Evolutionary conservation across 2,797 vertebrate genomes (phyloP).

Genomic region (Austrolebias charrua): DNA sequence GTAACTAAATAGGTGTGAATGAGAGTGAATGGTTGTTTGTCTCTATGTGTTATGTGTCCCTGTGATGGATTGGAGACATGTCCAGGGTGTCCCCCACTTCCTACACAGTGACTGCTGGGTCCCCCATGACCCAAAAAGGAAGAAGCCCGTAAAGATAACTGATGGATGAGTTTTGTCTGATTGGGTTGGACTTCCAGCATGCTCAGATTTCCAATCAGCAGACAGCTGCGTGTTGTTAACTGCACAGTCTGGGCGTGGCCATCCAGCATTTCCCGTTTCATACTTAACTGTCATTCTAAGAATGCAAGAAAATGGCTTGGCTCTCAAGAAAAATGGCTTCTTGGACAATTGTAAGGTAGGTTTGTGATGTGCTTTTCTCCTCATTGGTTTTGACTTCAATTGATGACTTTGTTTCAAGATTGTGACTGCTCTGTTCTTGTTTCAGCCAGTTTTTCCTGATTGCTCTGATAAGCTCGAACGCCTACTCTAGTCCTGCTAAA

Average conservation of each 20-base stretch:
- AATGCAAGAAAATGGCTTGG: constrained; percentile 23
- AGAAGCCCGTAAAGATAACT: too few relatives aligned
- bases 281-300: constrained; percentile 28
- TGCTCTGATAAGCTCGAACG: constrained; percentile 36
- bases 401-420: not conserved
- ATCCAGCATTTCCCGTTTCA: constrained; percentile 25
- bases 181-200: constrained; percentile 5
- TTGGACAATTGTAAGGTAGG: constrained; percentile 39
- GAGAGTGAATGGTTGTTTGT: too few relatives aligned
- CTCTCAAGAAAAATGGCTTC: constrained; percentile 42
- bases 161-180: not conserved
- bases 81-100: too few relatives aligned
- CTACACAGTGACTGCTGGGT: too few relatives aligned
- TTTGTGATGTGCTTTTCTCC: not conserved
- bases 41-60: too few relatives aligned
- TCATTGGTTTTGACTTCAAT: not conserved
- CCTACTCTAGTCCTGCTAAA: constrained; percentile 31
- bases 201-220: constrained; percentile 28
- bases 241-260: constrained; percentile 34
- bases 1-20: too few relatives aligned
- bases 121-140: too few relatives aligned
- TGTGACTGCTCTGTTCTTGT: constrained; percentile 25
- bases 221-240: constrained; percentile 42
- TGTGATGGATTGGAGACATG: too few relatives aligned
- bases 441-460: constrained; percentile 44